Evolutionary conservation across 2,113 vertebrate species (phyloP), one percentile per base, ranked within the genome.

Genomic region (Alethe castanea): DNA sequence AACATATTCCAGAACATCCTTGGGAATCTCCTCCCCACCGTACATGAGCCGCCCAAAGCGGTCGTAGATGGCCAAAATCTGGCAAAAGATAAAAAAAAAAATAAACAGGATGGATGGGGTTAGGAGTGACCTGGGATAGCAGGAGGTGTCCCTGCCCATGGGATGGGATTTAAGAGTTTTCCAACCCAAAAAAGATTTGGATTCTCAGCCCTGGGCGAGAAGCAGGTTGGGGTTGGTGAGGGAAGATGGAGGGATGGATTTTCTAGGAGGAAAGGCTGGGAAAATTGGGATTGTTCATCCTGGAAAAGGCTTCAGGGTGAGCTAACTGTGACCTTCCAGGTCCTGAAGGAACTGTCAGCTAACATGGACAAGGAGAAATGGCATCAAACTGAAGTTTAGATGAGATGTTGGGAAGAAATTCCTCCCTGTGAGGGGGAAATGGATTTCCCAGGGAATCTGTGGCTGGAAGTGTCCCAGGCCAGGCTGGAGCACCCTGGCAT

Each of bases 41-140:
- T 98, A 97, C 99, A 99, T 99, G 72, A 99, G 95, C 23, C 99
- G 96, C 53, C 99, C 99, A 73, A 99, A 99, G 36, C 98, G 99
- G 95, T 99, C 99, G 8, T 99, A 99, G 81, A 99, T 98, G 6
- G 99, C 98, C 92, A 99, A 92, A 23, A 87, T 98, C 99, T 99
- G 81, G 3, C 31, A 17, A 42, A 38, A 79, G 4, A 50, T 18
- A 60, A 6, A 29, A 73, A 78, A 57, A 57, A 25, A 19, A 4
- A 1, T 5, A 33, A 4, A 1, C 14, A 15, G 50, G 19, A 15
- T 64, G 66, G 57, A 18, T 0, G 2, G 14, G 42, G 50, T 3
- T 50, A 12, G 76, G 67, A 36, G 35, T 0, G 5, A 17, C 0
- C 15, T 8, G 48, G 40, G 64, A 5, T 0, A 29, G 6, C 1